These are phyloP conservation scores for Embidobia sp. DNA, from an alignment of 2,888 invertebrate species.

Conservation along the genomic window DNA sequence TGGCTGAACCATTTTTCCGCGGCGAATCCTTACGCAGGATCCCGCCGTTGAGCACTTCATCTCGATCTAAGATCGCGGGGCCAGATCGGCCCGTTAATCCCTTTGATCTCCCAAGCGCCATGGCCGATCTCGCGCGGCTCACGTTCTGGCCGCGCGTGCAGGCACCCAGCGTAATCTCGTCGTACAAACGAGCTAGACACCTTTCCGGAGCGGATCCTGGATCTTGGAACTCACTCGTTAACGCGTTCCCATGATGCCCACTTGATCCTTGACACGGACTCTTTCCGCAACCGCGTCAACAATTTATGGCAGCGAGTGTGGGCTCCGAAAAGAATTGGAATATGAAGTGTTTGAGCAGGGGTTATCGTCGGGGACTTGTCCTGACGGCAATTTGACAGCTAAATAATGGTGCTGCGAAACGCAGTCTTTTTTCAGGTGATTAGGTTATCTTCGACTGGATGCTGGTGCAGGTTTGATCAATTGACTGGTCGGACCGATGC, in stretches of 20 bases:
- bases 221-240: slow-evolving; percentile 50
- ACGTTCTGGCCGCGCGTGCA: slow-evolving; percentile 47
- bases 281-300: slow-evolving; percentile 25
- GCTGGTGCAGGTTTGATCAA: slow-evolving; percentile 2
- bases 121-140: slow-evolving; percentile 39
- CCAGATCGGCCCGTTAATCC: slow-evolving; percentile 41
- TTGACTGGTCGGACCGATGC: neutral
- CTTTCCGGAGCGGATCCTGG: slow-evolving; percentile 40
- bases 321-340: slow-evolving; percentile 39
- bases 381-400: slow-evolving; percentile 34
- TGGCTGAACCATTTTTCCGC: slow-evolving; percentile 33
- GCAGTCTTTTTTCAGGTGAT: slow-evolving; percentile 9
- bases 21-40: slow-evolving; percentile 24
- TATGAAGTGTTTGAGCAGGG: slow-evolving; percentile 30
- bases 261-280: slow-evolving; percentile 55
- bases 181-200: slow-evolving; percentile 53
- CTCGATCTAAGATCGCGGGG: slow-evolving; percentile 41
- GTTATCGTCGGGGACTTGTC: slow-evolving; percentile 32
- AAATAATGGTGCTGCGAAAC: slow-evolving; percentile 1
- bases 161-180: slow-evolving; percentile 42
- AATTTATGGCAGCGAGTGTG: slow-evolving; percentile 34
- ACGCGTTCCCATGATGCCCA: slow-evolving; percentile 47
- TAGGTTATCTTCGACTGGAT: slow-evolving; percentile 26
- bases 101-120: slow-evolving; percentile 44
- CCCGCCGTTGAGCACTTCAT: slow-evolving; percentile 44